Percentiles rank a stretch among this genome's conserved stretches.
Evolutionary conservation across 2,113 vertebrate genomes (phyloP).

Genomic region (Odocoileus virginianus): DNA sequence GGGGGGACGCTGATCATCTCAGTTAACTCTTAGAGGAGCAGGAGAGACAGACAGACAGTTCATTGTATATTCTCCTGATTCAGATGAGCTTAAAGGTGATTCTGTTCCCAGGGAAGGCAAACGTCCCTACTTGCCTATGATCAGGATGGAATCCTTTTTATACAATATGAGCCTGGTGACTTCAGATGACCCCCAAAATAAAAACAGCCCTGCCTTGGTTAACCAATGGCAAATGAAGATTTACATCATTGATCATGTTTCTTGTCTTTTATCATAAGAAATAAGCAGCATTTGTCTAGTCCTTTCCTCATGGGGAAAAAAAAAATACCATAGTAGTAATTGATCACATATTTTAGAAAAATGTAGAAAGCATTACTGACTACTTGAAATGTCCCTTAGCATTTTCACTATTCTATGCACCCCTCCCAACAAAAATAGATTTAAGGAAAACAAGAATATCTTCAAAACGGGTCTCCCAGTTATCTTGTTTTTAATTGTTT

Average conservation of each 20-base stretch:
- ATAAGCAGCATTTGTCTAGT: neutral
- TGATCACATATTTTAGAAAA: neutral
- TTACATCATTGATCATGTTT: neutral
- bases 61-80: neutral
- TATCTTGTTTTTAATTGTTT: neutral
- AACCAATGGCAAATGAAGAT: neutral
- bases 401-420: neutral
- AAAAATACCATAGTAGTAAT: neutral
- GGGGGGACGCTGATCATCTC: neutral
- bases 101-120: neutral
- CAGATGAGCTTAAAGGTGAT: slow-evolving; percentile 26
- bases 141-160: neutral
- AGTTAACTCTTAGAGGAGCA: neutral
- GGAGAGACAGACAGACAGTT: neutral
- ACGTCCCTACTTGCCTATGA: neutral
- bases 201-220: neutral
- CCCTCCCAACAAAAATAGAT: neutral
- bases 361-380: neutral
- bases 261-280: neutral
- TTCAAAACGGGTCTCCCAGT: neutral
- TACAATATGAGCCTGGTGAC: neutral
- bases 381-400: neutral
- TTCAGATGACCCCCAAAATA: neutral
- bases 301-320: neutral
- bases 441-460: neutral